Evolutionary conservation across 2,113 vertebrate species (phyloP).

Genomic region (Cephalopholis sonnerati): DNA sequence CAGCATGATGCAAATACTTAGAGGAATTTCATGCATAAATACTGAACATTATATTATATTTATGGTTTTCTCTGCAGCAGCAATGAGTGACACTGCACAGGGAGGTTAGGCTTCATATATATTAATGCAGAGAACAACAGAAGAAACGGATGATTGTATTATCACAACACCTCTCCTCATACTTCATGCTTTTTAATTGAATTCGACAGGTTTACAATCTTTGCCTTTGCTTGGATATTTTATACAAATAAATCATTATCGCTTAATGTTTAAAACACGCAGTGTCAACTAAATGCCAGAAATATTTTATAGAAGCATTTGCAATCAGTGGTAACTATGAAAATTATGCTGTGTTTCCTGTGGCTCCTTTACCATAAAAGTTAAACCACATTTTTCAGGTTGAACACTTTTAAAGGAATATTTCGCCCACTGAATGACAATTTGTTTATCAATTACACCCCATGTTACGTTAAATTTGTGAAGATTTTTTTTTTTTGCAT

Average conservation of each 20-base stretch:
- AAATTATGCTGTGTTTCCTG: neutral
- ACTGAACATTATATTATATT: neutral
- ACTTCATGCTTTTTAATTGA: neutral
- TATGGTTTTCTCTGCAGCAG: conserved; percentile 18
- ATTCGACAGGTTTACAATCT: neutral
- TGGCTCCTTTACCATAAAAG: neutral
- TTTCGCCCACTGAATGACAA: too few species aligned
- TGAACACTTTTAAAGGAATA: too few species aligned
- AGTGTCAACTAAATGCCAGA: too few species aligned
- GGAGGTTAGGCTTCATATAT: neutral
- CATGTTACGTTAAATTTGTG: too few species aligned
- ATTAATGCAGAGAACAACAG: neutral
- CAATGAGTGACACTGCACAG: neutral
- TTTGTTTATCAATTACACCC: too few species aligned
- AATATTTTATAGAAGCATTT: too few species aligned
- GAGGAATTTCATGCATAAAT: conserved; percentile 24
- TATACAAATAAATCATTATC: too few species aligned
- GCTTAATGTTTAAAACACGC: neutral
- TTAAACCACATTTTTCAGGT: too few species aligned
- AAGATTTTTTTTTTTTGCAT: too few species aligned
- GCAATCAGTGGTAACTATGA: too few species aligned
- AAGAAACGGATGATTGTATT: neutral
- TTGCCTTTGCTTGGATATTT: neutral
- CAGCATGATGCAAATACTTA: conserved; percentile 15
- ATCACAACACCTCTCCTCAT: neutral